These are phyloP conservation scores for Bombycilla garrulus DNA, from an alignment of 2,113 vertebrate genomes.

Conservation along the genomic window DNA sequence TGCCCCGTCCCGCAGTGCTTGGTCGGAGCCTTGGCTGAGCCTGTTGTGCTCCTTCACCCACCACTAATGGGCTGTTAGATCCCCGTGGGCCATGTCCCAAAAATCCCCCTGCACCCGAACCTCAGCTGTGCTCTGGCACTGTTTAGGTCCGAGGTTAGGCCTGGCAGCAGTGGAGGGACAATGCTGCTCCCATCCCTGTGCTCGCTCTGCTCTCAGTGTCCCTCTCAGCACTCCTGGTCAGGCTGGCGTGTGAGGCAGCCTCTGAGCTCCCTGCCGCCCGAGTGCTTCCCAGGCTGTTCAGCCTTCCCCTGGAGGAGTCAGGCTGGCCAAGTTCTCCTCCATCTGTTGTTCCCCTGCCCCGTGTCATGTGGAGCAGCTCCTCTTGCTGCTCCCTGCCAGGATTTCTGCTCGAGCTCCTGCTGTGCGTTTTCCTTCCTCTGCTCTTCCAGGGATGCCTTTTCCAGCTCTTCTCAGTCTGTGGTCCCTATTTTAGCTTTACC, in stretches of 20 bases:
- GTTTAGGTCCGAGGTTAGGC: fast-evolving
- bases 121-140: not conserved
- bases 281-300: not conserved
- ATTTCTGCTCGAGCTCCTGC: not conserved
- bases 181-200: fast-evolving
- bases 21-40: not conserved
- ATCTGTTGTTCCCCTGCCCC: not conserved
- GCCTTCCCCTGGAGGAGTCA: not conserved
- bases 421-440: not conserved
- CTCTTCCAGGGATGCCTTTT: not conserved
- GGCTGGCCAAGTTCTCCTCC: not conserved
- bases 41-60: not conserved
- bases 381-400: not conserved
- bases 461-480: not conserved
- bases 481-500: not conserved
- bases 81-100: not conserved
- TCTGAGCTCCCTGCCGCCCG: not conserved
- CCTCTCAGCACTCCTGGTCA: not conserved
- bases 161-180: not conserved
- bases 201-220: fast-evolving
- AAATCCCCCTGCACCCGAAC: not conserved
- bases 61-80: not conserved
- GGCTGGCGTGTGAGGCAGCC: not conserved
- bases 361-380: not conserved
- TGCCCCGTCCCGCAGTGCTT: not conserved